phyloP scores from a whole-genome alignment of 2,797 vertebrate species.

The Rallus crepitans region DNA sequence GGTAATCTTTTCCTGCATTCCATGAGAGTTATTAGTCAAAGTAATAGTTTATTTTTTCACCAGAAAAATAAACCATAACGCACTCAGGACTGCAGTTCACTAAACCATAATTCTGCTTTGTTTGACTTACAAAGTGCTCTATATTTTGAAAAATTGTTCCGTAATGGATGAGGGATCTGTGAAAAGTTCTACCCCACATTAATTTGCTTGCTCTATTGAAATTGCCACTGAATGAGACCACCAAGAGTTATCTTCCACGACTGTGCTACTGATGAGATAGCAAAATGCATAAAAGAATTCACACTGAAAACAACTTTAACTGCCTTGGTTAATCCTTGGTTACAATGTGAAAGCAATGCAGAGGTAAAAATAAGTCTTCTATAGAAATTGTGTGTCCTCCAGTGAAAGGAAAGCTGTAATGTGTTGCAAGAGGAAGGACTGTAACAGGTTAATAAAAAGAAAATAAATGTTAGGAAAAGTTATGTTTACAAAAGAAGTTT shows the following conservation, averaged over 20 bases:
- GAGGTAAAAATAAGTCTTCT: neutral
- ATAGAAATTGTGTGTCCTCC: neutral
- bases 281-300: neutral
- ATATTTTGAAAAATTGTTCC: conserved; percentile 90
- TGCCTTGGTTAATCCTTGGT: neutral
- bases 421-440: neutral
- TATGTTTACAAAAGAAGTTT: neutral
- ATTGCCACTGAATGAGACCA: conserved; percentile 80
- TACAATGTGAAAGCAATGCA: neutral
- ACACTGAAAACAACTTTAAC: neutral
- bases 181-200: conserved; percentile 72
- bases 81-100: conserved; percentile 75
- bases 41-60: conserved; percentile 92
- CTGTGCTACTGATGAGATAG: neutral
- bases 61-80: conserved; percentile 92
- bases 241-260: conserved; percentile 76
- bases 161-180: conserved; percentile 86
- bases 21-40: conserved; percentile 92
- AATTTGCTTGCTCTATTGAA: conserved; percentile 75
- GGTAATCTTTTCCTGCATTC: conserved; percentile 87
- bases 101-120: conserved; percentile 86
- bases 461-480: neutral
- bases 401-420: neutral
- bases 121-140: conserved; percentile 89
- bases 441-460: neutral